Base-by-base conservation (phyloP, 2,888 invertebrate genomes). In the Xylota sylvarum region DNA sequence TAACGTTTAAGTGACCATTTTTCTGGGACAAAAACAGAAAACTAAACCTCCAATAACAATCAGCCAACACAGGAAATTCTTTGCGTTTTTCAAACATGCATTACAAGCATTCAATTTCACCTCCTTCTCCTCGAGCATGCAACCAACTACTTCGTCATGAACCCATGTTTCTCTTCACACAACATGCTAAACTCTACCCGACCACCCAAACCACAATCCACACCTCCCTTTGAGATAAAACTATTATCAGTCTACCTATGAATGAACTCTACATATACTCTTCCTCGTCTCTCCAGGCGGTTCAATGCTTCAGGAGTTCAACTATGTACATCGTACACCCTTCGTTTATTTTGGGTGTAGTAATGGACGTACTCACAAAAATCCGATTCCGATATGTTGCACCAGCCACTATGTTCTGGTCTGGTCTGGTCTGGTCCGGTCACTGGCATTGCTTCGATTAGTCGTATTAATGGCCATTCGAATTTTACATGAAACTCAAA, bases 401-500 rank as follows among this genome's bases (percentile, higher is more conserved):
- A 58, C 50, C 30, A 46, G 46, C 64, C 62, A 74, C 70, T n/a
- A 19, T 60, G 35, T 12, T 48, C 50, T 73, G 35, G 17, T 48
- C 50, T 73, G 46, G 40, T 52, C n/a, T 32, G 30, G 35, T 27
- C 27, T 55, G 30, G 32, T 48, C 43, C 58, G 76, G 76, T 56
- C 76, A 76, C 55, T 58, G 67, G 40, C 56, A 56, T 40, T 40
- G 79, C 56, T 64, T 88, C 88, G 82, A 87, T 87, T 79, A 85
- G 84, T 73, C 79, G 87, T 88, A 87, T 88, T 88, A 88, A 88
- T 88, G 88, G 87, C 62, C 65, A 82, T 88, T 88, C 67, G 82
- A 78, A 88, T 85, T 88, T 88, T 80, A 87, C 82, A 87, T 83
- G 85, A 87, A 85, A 82, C 81, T 84, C 73, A 84, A 82, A 87